phyloP scores from a whole-genome alignment of 2,888 invertebrate species.

The Parnassius glacialis region DNA sequence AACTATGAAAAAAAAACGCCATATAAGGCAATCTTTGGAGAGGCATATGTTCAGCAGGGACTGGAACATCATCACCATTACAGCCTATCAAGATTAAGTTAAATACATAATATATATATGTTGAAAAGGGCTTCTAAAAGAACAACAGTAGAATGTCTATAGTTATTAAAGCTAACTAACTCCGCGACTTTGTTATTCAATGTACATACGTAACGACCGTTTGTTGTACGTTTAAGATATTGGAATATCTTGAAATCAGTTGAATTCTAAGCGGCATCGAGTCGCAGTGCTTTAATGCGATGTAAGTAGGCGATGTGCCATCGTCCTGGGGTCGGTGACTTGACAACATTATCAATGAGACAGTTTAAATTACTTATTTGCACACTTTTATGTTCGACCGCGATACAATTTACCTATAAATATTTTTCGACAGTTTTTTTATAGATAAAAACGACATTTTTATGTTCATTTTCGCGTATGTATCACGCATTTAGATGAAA shows the following conservation, averaged over 20 bases:
- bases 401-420: background rate
- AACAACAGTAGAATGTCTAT: too few species aligned
- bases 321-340: conserved; percentile 55
- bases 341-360: conserved; percentile 33
- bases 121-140: too few species aligned
- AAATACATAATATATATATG: too few species aligned
- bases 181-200: too few species aligned
- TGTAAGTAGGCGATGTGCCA: conserved; percentile 61
- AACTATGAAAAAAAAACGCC: too few species aligned
- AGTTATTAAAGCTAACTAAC: too few species aligned
- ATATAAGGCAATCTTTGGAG: too few species aligned
- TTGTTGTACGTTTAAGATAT: conserved; percentile 19
- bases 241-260: conserved; percentile 45
- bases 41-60: too few species aligned
- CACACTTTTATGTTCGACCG: conserved; percentile 8
- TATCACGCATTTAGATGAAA: conserved; percentile 9
- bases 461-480: conserved; percentile 3
- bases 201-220: background rate
- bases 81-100: too few species aligned
- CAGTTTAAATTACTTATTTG: conserved; percentile 20
- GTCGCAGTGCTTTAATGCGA: conserved; percentile 43
- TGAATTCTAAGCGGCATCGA: conserved; percentile 50
- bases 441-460: conserved; percentile 4
- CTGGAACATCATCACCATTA: too few species aligned
- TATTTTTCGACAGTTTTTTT: background rate